These are phyloP conservation scores for Protobothrops mucrosquamatus DNA, from an alignment of 2,113 vertebrate species.

Conservation along the genomic window DNA sequence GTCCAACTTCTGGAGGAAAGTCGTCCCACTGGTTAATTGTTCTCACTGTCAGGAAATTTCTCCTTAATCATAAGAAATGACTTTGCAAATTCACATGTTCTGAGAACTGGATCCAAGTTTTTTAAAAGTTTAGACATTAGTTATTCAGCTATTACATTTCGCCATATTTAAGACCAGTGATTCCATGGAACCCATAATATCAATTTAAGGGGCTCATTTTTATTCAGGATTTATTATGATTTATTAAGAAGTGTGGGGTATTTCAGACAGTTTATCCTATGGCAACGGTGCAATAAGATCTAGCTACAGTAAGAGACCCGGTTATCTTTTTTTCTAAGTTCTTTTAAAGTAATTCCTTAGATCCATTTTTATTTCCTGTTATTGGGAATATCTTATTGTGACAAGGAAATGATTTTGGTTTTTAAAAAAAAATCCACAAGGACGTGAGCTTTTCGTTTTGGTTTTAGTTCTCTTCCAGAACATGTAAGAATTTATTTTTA, in stretches of 20 bases:
- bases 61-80: not conserved
- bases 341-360: not conserved
- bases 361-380: not conserved
- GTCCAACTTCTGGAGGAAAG: not conserved
- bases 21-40: not conserved
- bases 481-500: not conserved
- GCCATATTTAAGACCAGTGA: not conserved
- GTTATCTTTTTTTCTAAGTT: not conserved
- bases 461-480: not conserved
- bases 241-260: not conserved
- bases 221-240: not conserved
- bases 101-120: not conserved
- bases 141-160: not conserved
- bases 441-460: not conserved
- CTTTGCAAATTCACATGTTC: not conserved
- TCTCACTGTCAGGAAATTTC: not conserved
- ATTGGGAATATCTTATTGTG: not conserved
- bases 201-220: not conserved
- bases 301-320: not conserved
- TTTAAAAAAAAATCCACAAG: not conserved
- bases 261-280: not conserved
- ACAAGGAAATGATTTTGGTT: not conserved
- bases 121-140: not conserved
- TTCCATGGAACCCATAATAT: not conserved
- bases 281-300: not conserved